Conservation (phyloP, 2,888 invertebrate genomes). For the Erannis defoliaria region DNA sequence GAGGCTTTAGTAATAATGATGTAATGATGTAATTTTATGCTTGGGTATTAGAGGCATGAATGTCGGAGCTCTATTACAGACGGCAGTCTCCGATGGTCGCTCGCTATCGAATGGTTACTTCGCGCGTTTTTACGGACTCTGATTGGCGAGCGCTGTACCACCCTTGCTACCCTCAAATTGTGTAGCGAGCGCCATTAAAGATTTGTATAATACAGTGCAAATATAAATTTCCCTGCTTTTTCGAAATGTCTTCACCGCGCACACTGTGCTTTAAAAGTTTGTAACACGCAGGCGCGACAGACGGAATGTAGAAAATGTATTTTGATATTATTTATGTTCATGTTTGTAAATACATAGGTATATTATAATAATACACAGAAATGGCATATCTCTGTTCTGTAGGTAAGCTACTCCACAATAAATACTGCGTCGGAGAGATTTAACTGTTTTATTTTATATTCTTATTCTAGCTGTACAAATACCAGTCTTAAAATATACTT, state of each 20-base stretch:
- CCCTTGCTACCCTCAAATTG: not conserved
- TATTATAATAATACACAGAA: constrained; percentile 77
- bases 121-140: not conserved
- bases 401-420: constrained; percentile 74
- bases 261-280: constrained; percentile 9
- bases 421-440: constrained; percentile 73
- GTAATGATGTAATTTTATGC: no score
- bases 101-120: not conserved
- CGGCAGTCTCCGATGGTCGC: not conserved
- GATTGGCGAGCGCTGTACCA: not conserved
- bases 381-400: constrained; percentile 84
- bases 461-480: constrained; percentile 10
- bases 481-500: constrained; percentile 22
- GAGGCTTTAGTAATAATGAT: not conserved
- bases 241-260: constrained; percentile 45
- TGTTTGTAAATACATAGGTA: constrained; percentile 75
- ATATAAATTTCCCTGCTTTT: not conserved
- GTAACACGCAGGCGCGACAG: constrained; percentile 43
- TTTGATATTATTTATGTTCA: constrained; percentile 85
- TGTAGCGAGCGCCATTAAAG: not conserved
- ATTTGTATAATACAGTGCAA: not conserved
- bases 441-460: constrained; percentile 62
- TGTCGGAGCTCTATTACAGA: not conserved
- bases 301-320: constrained; percentile 69
- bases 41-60: no score